Conservation (phyloP, 2,113 vertebrate genomes). For the Colossoma macropomum region DNA sequence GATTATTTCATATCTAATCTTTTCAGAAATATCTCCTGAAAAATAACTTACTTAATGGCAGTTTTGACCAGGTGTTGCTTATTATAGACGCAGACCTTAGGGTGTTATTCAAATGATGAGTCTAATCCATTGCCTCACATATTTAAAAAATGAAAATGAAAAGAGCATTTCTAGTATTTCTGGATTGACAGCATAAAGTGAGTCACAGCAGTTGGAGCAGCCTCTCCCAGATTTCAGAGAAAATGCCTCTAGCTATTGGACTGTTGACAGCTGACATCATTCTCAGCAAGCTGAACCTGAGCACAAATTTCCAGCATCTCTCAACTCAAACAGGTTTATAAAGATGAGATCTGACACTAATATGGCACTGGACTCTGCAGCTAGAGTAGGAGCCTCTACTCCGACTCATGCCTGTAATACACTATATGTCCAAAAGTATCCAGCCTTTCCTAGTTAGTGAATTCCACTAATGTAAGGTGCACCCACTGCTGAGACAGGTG, state of each 20-base stretch:
- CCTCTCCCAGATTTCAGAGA: conserved; percentile 65
- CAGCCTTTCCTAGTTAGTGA: too few species aligned
- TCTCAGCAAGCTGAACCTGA: conserved; percentile 56
- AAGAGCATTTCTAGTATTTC: conserved; percentile 35
- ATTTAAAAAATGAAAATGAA: conserved; percentile 1
- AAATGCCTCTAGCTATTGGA: conserved; percentile 73
- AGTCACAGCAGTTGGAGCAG: conserved; percentile 63
- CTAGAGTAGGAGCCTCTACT: conserved; percentile 2
- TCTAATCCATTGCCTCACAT: not conserved
- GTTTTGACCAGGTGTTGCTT: too few species aligned
- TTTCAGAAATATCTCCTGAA: too few species aligned
- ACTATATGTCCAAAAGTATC: too few species aligned
- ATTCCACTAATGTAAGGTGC: too few species aligned
- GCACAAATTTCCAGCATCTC: conserved; percentile 75
- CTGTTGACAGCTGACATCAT: conserved; percentile 73
- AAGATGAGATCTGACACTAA: conserved; percentile 49
- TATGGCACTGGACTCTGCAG: not conserved
- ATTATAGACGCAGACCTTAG: conserved; percentile 13
- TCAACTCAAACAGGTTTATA: conserved; percentile 48
- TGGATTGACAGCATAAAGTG: conserved; percentile 47
- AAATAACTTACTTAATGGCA: too few species aligned
- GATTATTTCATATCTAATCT: too few species aligned
- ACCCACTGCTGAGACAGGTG: too few species aligned
- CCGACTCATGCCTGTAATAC: not conserved
- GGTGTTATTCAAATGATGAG: conserved; percentile 38